Evolutionary conservation across 30 jellyfish, hydroid and myxozoan genomes (phyloP), one percentile per base, ranked within the genome.

Genomic region (Aurelia sp.): DNA sequence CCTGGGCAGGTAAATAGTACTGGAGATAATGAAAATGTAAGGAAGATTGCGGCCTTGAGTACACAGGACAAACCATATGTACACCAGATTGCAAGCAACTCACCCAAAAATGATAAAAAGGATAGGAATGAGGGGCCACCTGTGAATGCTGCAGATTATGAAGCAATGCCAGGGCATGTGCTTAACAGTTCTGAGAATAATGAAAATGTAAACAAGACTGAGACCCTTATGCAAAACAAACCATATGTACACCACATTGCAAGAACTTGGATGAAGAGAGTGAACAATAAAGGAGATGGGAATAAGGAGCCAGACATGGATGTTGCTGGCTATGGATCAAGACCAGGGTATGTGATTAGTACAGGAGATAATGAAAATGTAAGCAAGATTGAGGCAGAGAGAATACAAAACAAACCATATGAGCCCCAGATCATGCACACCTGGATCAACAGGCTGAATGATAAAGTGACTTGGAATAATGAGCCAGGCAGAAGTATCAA

Each of bases 141-240:
- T 9, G 55, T 44, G 55, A 16, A 44, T 3, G 16, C 8, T 10
- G 15, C 1, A 6, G 55, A 44, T 44, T 44, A 44, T 44, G 55
- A 16, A 44, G 55, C 55, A 9, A 44, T 10, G 15, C 55, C 55
- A 7, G 15, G 15, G 55, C 55, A 44, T 7, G 13, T 10, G 55
- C 10, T n/a, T n/a, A n/a, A 5, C 15, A 44, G 50, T 37, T 4
- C 50, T 4, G 50, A 7, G 10, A 13, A 44, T 44, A 93, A 74
- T 17, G 91, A 53, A 8, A 67, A 65, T 8, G 76, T 33, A 13
- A 88, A 65, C 19, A 76, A 33, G 17, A 48, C 62, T 22, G 84
- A 61, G 61, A 61, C 79, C 21, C 52, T 85, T 19, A 68, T 85
- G 22, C 59, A 73, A 47, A 67, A 75, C n/a, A 81, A 64, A 51